A percentile compares a stretch with the other conserved stretches of the same genome.
Evolutionary conservation across 2,888 invertebrate species (phyloP).

Genomic region (Subacronicta megacephala): DNA sequence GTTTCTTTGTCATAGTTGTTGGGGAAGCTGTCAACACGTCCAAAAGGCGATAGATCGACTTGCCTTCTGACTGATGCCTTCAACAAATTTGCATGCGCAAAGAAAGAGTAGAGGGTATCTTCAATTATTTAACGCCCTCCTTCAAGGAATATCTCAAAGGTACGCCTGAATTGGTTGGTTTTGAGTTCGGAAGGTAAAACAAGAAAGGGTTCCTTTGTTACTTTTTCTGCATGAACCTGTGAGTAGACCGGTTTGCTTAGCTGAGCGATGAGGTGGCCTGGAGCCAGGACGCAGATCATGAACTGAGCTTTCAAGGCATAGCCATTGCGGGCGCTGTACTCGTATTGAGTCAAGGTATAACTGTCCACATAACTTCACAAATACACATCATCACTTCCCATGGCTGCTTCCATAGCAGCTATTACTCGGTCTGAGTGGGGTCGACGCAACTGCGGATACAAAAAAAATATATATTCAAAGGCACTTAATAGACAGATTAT

Average conservation of each 20-base stretch:
- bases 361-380: conserved; percentile 88
- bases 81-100: conserved; percentile 92
- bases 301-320: conserved; percentile 87
- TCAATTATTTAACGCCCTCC: conserved; percentile 90
- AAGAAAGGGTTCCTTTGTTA: conserved; percentile 61
- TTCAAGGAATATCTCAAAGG: conserved; percentile 90
- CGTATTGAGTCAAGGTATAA: conserved; percentile 89
- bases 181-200: conserved; percentile 79
- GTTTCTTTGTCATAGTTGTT: conserved; percentile 82
- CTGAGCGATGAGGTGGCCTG: conserved; percentile 83
- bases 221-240: conserved; percentile 84
- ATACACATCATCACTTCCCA: conserved; percentile 90
- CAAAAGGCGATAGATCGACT: conserved; percentile 90
- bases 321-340: conserved; percentile 85
- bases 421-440: conserved; percentile 58
- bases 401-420: too few relatives aligned
- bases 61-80: conserved; percentile 93
- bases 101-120: conserved; percentile 86
- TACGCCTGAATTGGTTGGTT: conserved; percentile 87
- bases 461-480: too few relatives aligned
- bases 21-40: conserved; percentile 82
- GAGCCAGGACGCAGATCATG: conserved; percentile 84
- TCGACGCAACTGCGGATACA: conserved; percentile 61
- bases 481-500: too few relatives aligned
- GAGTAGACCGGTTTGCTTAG: conserved; percentile 87